Base-by-base conservation (phyloP, 2,113 vertebrate genomes). In the Nycticorax nycticorax region DNA sequence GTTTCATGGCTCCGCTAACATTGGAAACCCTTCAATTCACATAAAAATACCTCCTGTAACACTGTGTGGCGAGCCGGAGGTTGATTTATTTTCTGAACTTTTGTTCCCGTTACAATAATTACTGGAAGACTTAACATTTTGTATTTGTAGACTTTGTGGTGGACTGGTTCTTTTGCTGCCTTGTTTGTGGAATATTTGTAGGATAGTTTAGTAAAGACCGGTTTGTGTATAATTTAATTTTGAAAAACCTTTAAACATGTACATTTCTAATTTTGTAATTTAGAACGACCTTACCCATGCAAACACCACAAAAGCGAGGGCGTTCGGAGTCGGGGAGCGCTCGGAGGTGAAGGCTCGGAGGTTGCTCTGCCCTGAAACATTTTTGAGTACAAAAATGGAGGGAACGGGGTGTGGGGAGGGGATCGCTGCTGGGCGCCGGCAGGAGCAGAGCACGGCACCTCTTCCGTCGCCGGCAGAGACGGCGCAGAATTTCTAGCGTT, bases 131-230 rank as follows among this genome's bases (percentile, higher is more conserved):
- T 97, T 96, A 91, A 91, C 93, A 71, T 97, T 97, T 97, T 96
- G 97, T 98, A 97, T 97, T 88, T 47, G 97, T 98, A 93, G 55
- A 97, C 98, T 96, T 97, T 41, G 98, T 98, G 98, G 97, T 97
- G 98, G 98, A 97, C 97, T 96, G 96, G 96, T 98, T 97, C 92
- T 97, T 97, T 97, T 95, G 98, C 98, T 97, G 97, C 98, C 98
- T 98, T 98, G 97, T 98, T 97, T 96, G 98, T 98, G 98, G 97
- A 97, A 96, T 97, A 92, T 98, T 97, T 97, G 98, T 98, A 98
- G 98, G 97, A 85, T 98, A 98, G 96, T 97, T 98, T 97, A 97
- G 98, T 97, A 97, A 93, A 92, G 96, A 95, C 79, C 80, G 45
- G 95, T 97, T 94, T 96, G 96, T 86, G 89, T 97, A 97, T 93